A percentile compares a stretch with the other conserved stretches of the same genome.
phyloP scores from a whole-genome alignment of 2,797 vertebrate genomes.

The Nasua narica region DNA sequence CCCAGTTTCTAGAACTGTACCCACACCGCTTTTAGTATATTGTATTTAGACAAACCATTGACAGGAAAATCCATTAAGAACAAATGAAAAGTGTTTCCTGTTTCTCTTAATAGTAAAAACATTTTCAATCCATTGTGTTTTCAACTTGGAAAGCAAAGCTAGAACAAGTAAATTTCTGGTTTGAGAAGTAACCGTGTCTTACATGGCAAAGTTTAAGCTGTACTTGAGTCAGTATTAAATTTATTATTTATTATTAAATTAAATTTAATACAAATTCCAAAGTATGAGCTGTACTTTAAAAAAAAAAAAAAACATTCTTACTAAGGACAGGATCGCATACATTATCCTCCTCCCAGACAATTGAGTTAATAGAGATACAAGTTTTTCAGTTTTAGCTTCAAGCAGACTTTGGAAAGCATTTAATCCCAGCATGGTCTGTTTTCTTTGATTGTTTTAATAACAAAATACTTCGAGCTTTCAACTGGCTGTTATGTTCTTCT shows the following conservation, averaged over 20 bases:
- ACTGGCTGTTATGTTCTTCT: neutral
- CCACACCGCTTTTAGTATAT: neutral
- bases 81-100: conserved; percentile 46
- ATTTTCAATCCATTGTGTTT: neutral
- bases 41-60: conserved; percentile 51
- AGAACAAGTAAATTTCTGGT: neutral
- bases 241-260: too few relatives aligned
- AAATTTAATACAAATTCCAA: too few relatives aligned
- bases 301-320: neutral
- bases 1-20: neutral
- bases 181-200: neutral
- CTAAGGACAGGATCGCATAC: neutral
- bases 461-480: neutral
- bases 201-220: neutral
- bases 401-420: neutral
- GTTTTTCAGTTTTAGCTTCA: neutral
- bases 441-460: neutral
- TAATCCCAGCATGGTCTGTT: neutral
- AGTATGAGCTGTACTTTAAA: neutral
- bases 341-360: neutral
- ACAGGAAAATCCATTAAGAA: conserved; percentile 61
- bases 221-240: too few relatives aligned
- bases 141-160: conserved; percentile 17
- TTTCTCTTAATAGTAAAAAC: conserved; percentile 42
- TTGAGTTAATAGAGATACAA: neutral